Base-by-base conservation (phyloP, 2,888 invertebrate species). In the Conops quadrifasciatus region DNA sequence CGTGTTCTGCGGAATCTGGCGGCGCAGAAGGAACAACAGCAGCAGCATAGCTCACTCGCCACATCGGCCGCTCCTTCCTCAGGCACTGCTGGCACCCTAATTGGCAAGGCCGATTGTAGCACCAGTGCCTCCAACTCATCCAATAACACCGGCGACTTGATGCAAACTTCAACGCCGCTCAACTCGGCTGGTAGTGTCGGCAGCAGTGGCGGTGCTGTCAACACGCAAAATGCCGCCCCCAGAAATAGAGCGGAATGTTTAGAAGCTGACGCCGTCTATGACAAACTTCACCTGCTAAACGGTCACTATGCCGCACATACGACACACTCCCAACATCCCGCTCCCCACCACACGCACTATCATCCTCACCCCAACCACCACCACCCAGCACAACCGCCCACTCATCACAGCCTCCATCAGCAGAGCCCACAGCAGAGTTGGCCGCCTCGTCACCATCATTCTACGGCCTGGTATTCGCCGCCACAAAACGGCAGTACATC, bases 1-100 rank as follows among this genome's bases (percentile, higher is more conserved):
- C 92, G 98, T 78, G 98, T 98, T 71, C 89, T 98, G 69, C 89
- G 98, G 74, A 98, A 98, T 88, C 89, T 98, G 80, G 96, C 97
- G 16, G 95, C 96, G 56, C 96, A 97, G 87, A 98, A 97, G 86
- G 98, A 85, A 66, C 84, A 84, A 72, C 84, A 83, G 67, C 77
- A 78, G 30, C 76, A 77, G 47, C 77, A 77, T 53, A 49, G 30
- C 56, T n/a, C 58, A 15, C 58, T 19, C 16, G 4, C 21, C 30
- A 49, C 21, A 15, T 13, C 71, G 11, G 28, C 49, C 24, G 43
- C 71, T 21, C 15, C 65, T 13, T 24, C 67, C 5, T 19, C 56
- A 2, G 59, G 47, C 13, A 3, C 63, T 15, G 28, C 58, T n/a
- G 47, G 56, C 19, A 45, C 21, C 19, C 9, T 45, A 28, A 49